phyloP scores from a whole-genome alignment of 2,113 vertebrate genomes.

The Ictidomys tridecemlineatus region DNA sequence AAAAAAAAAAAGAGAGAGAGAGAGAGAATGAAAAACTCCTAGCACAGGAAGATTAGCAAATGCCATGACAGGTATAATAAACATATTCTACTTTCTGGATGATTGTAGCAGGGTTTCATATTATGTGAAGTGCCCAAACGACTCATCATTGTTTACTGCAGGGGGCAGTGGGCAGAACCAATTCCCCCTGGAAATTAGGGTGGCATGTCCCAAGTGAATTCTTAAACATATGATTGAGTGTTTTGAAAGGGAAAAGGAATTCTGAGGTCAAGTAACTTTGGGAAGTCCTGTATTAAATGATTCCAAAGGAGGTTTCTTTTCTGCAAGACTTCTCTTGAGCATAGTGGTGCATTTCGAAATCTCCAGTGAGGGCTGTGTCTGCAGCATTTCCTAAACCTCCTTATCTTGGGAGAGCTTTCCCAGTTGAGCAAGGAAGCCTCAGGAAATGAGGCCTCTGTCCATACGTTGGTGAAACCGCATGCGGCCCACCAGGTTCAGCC shows the following conservation, averaged over 20 bases:
- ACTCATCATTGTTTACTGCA: too few relatives aligned
- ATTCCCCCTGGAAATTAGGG: neutral
- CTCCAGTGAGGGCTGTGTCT: neutral
- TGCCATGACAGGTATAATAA: neutral
- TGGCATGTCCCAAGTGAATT: neutral
- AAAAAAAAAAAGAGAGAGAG: too few relatives aligned
- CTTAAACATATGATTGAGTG: neutral
- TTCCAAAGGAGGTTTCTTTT: neutral
- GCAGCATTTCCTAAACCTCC: neutral
- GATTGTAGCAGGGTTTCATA: neutral
- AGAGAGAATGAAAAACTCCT: neutral
- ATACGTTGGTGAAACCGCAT: neutral
- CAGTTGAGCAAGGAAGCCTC: neutral
- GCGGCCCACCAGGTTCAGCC: neutral
- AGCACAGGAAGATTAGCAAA: neutral
- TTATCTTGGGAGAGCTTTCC: neutral
- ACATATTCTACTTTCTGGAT: neutral
- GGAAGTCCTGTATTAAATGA: neutral
- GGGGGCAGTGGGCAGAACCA: neutral
- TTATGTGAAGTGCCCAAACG: rapidly evolving
- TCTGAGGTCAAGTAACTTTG: neutral
- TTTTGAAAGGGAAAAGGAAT: neutral
- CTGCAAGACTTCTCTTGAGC: neutral
- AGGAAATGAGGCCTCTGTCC: neutral
- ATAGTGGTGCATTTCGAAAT: neutral